Evolutionary conservation across 2,113 vertebrate genomes (phyloP), one percentile per base, ranked within the genome.

Genomic region (Onychostruthus taczanowskii): DNA sequence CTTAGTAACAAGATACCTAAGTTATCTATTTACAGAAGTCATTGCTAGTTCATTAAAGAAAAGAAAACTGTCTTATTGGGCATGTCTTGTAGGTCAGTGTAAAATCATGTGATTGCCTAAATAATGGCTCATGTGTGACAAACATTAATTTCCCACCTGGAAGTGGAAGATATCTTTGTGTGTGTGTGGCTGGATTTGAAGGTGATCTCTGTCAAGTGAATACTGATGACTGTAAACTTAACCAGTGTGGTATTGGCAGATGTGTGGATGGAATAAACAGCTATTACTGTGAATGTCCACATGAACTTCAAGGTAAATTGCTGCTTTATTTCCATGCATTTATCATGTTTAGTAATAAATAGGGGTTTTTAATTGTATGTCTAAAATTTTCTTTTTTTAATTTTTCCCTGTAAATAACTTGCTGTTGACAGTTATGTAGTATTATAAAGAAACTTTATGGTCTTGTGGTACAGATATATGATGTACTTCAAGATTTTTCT

Each of bases 221-320:
- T 72, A 72, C 97, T 16, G 97, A 98, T 61, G 97, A 98, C 80
- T 99, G 99, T 83, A 97, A 97, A 43, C 98, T 98, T 20, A 98
- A 97, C 96, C 98, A 97, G 12, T 99, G 99, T 97, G 97, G 97
- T 46, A 44, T 94, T 91, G 99, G 98, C 58, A 97, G 61, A 85
- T 99, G 99, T 83, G 89, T 98, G 31, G 98, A 98, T 76, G 96
- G 94, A 69, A 86, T 97, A 64, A 98, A 97, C 93, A 96, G 97
- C 88, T 99, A 99, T 94, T 97, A 97, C 91, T 99, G 99, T 84
- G 85, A 98, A 93, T 99, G 99, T 86, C 98, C 98, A 14, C 94
- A 96, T 50, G 98, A 98, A 44, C 92, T 98, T 87, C 98, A 98
- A 97, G 99, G 99, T 99, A 96, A 91, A 84, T 91, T 73, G 31